These are phyloP conservation scores for Neolamprologus variostigma DNA, from an alignment of 2,113 vertebrate species.

Conservation along the genomic window DNA sequence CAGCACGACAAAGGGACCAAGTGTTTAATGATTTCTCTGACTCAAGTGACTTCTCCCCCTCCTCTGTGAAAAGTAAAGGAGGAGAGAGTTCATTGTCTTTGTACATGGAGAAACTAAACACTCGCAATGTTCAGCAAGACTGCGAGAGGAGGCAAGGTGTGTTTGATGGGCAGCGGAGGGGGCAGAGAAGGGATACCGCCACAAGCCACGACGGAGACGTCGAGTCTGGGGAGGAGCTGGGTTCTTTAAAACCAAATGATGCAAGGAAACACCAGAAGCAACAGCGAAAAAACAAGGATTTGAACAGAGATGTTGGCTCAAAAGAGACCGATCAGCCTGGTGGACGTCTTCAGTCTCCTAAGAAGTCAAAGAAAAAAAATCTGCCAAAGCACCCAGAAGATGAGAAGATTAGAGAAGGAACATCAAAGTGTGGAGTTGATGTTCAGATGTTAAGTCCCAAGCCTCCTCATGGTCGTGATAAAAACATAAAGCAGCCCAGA, in stretches of 20 bases:
- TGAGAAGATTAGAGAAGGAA: slow-evolving; percentile 39
- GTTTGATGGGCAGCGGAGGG: slow-evolving; percentile 25
- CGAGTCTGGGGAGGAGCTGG: slow-evolving; percentile 63
- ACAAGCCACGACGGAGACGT: slow-evolving; percentile 65
- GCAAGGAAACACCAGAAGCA: slow-evolving; percentile 40
- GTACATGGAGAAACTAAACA: slow-evolving; percentile 57
- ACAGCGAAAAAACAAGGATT: slow-evolving; percentile 42
- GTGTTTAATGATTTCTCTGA: slow-evolving; percentile 24
- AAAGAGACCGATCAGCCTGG: background rate
- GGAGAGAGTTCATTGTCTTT: slow-evolving; percentile 57
- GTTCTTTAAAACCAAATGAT: background rate
- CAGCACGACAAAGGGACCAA: slow-evolving; percentile 30
- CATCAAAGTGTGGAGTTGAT: background rate
- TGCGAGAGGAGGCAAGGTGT: slow-evolving; percentile 16
- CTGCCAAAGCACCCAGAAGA: background rate
- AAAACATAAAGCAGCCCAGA: slow-evolving; percentile 10
- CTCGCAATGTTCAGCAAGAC: slow-evolving; percentile 16
- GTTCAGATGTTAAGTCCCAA: background rate
- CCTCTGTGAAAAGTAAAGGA: slow-evolving; percentile 39
- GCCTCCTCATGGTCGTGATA: slow-evolving; percentile 13
- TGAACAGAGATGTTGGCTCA: background rate
- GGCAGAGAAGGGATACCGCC: slow-evolving; percentile 48
- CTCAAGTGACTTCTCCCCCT: slow-evolving; percentile 59
- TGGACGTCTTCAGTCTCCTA: background rate
- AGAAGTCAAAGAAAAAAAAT: background rate